Percentiles rank a stretch among this genome's conserved stretches.
Evolutionary conservation across 2,113 vertebrate species (phyloP).

Genomic region (Burhinus bistriatus): DNA sequence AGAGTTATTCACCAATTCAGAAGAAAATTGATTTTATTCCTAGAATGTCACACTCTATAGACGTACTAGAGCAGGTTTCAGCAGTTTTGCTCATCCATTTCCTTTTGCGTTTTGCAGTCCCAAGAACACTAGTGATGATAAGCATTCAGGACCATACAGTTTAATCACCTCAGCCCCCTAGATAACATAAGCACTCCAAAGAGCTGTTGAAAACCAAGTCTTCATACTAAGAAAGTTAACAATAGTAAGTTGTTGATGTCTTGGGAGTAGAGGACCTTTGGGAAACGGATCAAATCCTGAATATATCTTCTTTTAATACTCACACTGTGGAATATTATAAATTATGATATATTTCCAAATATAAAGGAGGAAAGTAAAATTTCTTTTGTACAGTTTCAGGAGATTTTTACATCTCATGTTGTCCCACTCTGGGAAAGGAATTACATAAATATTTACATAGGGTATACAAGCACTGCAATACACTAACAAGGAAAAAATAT

Average conservation of each 20-base stretch:
- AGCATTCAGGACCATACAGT: neutral
- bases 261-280: neutral
- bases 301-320: neutral
- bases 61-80: neutral
- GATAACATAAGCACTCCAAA: neutral
- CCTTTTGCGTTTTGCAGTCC: neutral
- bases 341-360: neutral
- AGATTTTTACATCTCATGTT: neutral
- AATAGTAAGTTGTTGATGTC: neutral
- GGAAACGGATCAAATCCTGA: neutral
- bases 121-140: neutral
- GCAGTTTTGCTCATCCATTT: neutral
- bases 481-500: neutral
- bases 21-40: slow-evolving; percentile 12
- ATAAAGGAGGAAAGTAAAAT: neutral
- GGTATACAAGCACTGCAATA: neutral
- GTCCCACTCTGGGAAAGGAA: neutral
- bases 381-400: neutral
- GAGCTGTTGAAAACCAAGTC: neutral
- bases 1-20: neutral
- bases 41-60: neutral
- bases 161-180: neutral
- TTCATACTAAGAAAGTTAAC: neutral
- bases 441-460: neutral
- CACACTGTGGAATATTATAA: neutral